A percentile compares a stretch with the other conserved stretches of the same genome.
Conservation (phyloP, 2,888 invertebrate genomes). For the Leucophora obtusa region DNA sequence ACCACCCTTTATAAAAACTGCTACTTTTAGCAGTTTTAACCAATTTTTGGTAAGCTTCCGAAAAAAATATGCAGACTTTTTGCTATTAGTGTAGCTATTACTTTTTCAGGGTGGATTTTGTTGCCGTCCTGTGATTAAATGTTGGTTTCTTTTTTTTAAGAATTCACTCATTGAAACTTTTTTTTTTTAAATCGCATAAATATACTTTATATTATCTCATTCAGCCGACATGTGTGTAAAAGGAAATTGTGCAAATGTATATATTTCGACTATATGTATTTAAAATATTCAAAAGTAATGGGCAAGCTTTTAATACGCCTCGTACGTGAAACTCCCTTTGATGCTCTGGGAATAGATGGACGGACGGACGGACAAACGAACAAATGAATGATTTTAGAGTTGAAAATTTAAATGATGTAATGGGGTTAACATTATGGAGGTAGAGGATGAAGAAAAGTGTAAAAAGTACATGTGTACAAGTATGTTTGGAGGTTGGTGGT, state of each 20-base stretch:
- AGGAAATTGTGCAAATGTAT: slow-evolving; percentile 48
- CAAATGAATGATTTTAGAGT: slow-evolving; percentile 48
- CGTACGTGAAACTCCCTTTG: slow-evolving; percentile 40
- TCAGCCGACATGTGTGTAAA: slow-evolving; percentile 29
- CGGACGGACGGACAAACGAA: not conserved
- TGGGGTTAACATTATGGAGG: slow-evolving; percentile 40
- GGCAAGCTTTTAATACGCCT: slow-evolving; percentile 39
- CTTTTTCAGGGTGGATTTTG: no score
- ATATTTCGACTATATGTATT: no score
- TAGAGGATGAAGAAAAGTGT: not conserved
- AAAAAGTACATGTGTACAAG: not conserved
- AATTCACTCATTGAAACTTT: no score
- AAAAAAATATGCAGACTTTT: no score
- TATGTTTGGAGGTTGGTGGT: slow-evolving; percentile 27
- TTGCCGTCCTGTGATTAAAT: no score
- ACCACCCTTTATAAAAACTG: no score
- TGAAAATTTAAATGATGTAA: slow-evolving; percentile 58
- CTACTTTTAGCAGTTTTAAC: no score
- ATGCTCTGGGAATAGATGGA: slow-evolving; percentile 53
- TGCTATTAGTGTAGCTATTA: no score
- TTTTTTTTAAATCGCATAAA: slow-evolving; percentile 12
- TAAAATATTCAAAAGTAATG: slow-evolving; percentile 47
- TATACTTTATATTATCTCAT: not conserved
- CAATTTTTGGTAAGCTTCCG: no score
- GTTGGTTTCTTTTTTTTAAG: no score